Conservation (phyloP, 2,797 vertebrate genomes). For the Mastacembelus armatus region DNA sequence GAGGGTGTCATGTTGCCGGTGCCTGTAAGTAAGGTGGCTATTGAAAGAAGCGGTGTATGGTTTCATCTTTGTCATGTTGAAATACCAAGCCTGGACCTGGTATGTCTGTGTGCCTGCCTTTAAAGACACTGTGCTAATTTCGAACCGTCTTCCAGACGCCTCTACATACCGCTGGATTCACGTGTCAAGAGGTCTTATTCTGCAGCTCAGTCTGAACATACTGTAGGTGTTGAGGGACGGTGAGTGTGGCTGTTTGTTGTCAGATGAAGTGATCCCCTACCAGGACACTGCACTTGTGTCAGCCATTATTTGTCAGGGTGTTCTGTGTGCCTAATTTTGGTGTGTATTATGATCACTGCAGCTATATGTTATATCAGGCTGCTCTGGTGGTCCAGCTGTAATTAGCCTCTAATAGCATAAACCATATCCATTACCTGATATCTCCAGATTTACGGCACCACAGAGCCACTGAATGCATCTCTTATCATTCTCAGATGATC, state of each 20-base stretch:
- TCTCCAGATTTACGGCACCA: conserved; percentile 33
- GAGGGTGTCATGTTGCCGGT: conserved; percentile 67
- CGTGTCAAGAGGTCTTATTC: conserved; percentile 46
- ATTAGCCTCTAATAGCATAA: conserved; percentile 51
- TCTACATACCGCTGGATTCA: conserved; percentile 49
- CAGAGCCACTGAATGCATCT: conserved; percentile 21
- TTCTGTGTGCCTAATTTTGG: conserved; percentile 31
- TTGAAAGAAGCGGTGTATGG: conserved; percentile 72
- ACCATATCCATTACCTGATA: conserved; percentile 42
- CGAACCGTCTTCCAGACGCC: conserved; percentile 58
- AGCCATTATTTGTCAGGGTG: conserved; percentile 40
- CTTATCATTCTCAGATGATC: conserved; percentile 47
- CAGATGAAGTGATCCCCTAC: conserved; percentile 32
- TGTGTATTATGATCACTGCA: conserved; percentile 16
- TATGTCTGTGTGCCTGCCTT: conserved; percentile 53
- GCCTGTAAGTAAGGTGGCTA: conserved; percentile 64
- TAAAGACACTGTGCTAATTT: conserved; percentile 72
- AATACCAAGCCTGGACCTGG: conserved; percentile 62
- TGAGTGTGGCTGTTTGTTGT: conserved; percentile 41
- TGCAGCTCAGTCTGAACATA: neutral
- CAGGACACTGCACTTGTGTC: conserved; percentile 41
- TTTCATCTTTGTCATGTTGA: conserved; percentile 79
- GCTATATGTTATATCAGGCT: conserved; percentile 32
- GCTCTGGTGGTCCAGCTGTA: conserved; percentile 44
- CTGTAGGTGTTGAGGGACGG: conserved; percentile 29